Conservation (phyloP, 1,140 invertebrate species). For the Drosophila asahinai region DNA sequence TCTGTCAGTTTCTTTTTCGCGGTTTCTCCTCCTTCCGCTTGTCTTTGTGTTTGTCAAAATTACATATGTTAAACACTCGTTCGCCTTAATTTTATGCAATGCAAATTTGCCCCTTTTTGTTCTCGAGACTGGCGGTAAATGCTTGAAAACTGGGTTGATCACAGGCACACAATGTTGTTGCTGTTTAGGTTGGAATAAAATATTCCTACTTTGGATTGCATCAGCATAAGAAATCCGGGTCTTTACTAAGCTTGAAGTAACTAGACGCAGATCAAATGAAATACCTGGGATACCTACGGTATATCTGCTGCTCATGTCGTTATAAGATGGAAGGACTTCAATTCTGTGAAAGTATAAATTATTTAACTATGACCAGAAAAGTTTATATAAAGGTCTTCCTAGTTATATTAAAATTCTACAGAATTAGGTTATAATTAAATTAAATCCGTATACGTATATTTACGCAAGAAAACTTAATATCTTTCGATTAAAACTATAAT, state of each 20-base stretch:
- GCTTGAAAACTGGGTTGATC: slow-evolving; percentile 56
- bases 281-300: not conserved
- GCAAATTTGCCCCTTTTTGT: slow-evolving; percentile 39
- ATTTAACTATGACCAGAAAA: too few relatives aligned
- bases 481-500: not conserved
- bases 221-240: not conserved
- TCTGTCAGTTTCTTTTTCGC: slow-evolving; percentile 33
- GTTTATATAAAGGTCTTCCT: not conserved
- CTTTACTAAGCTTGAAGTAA: not conserved
- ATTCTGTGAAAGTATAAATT: too few relatives aligned
- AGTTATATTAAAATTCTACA: too few relatives aligned
- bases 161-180: slow-evolving; percentile 8
- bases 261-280: slow-evolving; percentile 1
- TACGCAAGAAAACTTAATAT: not conserved
- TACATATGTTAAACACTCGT: slow-evolving; percentile 76
- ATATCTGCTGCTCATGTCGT: not conserved
- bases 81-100: slow-evolving; percentile 66
- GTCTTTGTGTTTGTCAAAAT: slow-evolving; percentile 63
- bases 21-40: slow-evolving; percentile 18
- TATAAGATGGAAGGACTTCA: too few relatives aligned
- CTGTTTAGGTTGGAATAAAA: slow-evolving; percentile 1
- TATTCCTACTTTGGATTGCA: slow-evolving; percentile 3
- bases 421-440: not conserved
- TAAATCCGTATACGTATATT: not conserved
- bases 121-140: slow-evolving; percentile 32